Evolutionary conservation across 1,140 invertebrate species (phyloP), one percentile per base, ranked within the genome.

Genomic region (Ctenoplectra terminalis): DNA sequence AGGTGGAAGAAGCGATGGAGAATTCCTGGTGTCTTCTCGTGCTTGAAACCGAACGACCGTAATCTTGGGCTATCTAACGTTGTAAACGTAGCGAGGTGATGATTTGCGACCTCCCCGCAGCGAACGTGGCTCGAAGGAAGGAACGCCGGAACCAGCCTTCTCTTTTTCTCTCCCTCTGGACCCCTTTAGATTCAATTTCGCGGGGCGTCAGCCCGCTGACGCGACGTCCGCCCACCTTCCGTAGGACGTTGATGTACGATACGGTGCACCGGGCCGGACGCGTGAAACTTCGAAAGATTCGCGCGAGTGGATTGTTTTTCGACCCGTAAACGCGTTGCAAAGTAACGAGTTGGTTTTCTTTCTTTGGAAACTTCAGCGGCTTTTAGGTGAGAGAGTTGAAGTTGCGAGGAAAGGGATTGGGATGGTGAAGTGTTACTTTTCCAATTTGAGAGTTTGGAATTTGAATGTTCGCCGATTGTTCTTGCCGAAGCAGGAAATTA

Each of bases 161-260:
- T 48, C 46, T 50, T 11, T 23, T n/a, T 69, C 43, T 56, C 23
- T 52, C 63, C 7, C 83, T 60, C 73, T 82, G 89, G 85, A 90
- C 90, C 89, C 90, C 93, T 71, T 93, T 93, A 90, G 92, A 93
- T 93, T 93, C 92, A 93, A 93, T 93, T 93, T 93, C 90, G 92
- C 90, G 88, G 90, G 92, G 91, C 92, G 92, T 93, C 92, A 92
- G 90, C 83, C n/a, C 86, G 82, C 90, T 92, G 92, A 93, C 92
- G 89, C 90, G 87, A 87, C 90, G 92, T 93, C 92, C 92, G 92
- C 92, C 92, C 92, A 93, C 92, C 90, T 91, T 79, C 58, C 81
- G 90, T 83, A 73, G 77, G 88, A 90, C 85, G 83, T 90, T 93
- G 92, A 93, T 93, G 89, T 91, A 93, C 92, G 92, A 93, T 90